Evolutionary conservation across 2,113 vertebrate species (phyloP), one percentile per base, ranked within the genome.

Genomic region (Corydoras sp.): DNA sequence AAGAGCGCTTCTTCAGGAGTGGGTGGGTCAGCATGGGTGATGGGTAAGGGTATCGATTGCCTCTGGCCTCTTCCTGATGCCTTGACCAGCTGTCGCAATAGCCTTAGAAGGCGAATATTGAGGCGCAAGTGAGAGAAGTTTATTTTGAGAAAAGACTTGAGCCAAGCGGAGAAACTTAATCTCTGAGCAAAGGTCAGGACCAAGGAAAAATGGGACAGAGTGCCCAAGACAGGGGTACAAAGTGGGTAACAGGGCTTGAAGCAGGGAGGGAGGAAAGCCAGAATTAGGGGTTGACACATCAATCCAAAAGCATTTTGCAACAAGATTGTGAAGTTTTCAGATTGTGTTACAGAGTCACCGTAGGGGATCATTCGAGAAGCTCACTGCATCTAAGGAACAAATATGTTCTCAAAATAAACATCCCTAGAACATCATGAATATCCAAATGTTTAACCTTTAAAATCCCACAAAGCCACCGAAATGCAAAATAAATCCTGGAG

Each of bases 71-170:
- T 79, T 82, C 82, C 58, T 70, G 79, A 76, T 74, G 79, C 74
- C 82, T 81, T 62, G 62, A 79, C 60, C 88, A 89, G 89, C 88
- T 91, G 90, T 89, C 86, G 85, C 11, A 82, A 88, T 89, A 77
- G 82, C 90, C 90, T 86, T 91, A 91, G 87, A 91, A 91, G 90
- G 90, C 85, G 70, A 91, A 89, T 83, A 86, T 85, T 85, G 81
- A 87, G 87, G 79, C 80, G 84, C 79, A 73, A 24, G 48, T 51
- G 55, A 69, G 65, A 66, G 68, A 78, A 81, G 85, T 84, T 89
- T 91, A 90, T 90, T 91, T 90, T 90, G 86, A 88, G 89, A 88
- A 84, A 69, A 81, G 81, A 67, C 58, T 83, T 79, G 77, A 86
- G 86, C 87, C 83, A 71, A 83, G 82, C 81, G 80, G 79, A 85